phyloP scores from a whole-genome alignment of 2,113 vertebrate species.

The Pedetes capensis region DNA sequence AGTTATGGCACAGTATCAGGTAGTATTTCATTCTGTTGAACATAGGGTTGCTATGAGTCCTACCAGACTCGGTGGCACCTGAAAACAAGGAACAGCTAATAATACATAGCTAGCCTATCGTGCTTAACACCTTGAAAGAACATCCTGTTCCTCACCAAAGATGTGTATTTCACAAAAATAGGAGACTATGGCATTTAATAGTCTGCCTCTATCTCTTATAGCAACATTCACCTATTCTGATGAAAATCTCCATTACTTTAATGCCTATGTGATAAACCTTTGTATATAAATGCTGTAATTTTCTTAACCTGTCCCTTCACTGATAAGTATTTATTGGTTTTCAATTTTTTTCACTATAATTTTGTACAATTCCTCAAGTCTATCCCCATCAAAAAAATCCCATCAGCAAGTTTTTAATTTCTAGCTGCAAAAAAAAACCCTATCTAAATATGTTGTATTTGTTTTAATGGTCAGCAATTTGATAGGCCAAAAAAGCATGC shows the following conservation, averaged over 20 bases:
- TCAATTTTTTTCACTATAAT: background rate
- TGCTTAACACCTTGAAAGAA: background rate
- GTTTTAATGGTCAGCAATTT: background rate
- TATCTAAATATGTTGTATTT: background rate
- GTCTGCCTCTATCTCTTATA: slow-evolving; percentile 22
- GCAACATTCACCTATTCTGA: slow-evolving; percentile 9
- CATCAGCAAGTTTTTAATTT: background rate
- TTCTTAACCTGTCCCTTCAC: background rate
- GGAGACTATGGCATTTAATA: background rate
- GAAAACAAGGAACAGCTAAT: too few species aligned
- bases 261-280: background rate
- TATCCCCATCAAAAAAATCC: background rate
- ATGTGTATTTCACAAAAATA: background rate
- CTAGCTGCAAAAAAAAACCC: background rate
- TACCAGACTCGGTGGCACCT: too few species aligned
- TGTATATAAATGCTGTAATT: background rate
- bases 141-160: background rate
- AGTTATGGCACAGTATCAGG: too few species aligned
- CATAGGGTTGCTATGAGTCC: too few species aligned
- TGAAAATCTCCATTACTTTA: background rate
- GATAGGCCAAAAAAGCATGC: background rate
- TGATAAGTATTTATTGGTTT: background rate
- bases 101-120: background rate
- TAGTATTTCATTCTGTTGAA: too few species aligned
- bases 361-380: background rate